These are phyloP conservation scores for Auanema sp. DNA, from an alignment of 2,888 invertebrate species.

Conservation along the genomic window DNA sequence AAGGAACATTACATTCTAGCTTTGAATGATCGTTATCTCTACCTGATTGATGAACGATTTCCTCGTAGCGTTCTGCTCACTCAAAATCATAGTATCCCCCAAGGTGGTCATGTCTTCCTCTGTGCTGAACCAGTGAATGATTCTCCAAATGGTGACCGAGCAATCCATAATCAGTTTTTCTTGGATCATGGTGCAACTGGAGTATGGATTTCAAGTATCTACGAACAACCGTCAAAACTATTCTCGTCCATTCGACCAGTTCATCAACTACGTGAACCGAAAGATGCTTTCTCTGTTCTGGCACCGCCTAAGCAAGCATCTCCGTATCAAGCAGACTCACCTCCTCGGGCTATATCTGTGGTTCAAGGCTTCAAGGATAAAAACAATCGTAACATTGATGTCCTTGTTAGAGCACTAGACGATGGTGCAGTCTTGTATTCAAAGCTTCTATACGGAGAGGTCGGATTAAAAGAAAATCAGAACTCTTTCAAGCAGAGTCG, in stretches of 20 bases:
- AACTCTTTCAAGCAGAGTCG: not conserved
- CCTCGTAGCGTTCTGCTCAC: conserved; percentile 24
- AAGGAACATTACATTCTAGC: conserved; percentile 23
- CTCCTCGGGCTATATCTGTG: conserved; percentile 24
- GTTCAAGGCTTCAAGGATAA: conserved; percentile 12
- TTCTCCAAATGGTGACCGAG: not conserved
- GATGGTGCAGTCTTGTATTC: conserved; percentile 14
- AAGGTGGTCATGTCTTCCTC: conserved; percentile 22
- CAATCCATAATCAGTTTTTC: conserved; percentile 7
- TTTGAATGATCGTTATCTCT: conserved; percentile 26
- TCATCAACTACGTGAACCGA: conserved; percentile 11
- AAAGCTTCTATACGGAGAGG: not conserved
- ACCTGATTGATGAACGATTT: conserved; percentile 39
- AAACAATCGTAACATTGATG: conserved; percentile 3
- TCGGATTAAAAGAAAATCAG: not conserved
- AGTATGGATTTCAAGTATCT: conserved; percentile 13
- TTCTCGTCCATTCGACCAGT: not conserved
- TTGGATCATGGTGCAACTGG: conserved; percentile 15
- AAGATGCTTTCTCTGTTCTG: not conserved
- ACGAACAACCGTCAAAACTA: conserved; percentile 1
- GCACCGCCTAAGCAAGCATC: not conserved
- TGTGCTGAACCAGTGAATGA: conserved; percentile 8
- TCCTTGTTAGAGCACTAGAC: conserved; percentile 14
- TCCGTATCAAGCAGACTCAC: conserved; percentile 1
- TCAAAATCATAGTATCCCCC: conserved; percentile 24